A percentile compares a stretch with the other conserved stretches of the same genome.
Conservation (phyloP, 2,888 invertebrate genomes). For the Caenorhabditis zanzibari region DNA sequence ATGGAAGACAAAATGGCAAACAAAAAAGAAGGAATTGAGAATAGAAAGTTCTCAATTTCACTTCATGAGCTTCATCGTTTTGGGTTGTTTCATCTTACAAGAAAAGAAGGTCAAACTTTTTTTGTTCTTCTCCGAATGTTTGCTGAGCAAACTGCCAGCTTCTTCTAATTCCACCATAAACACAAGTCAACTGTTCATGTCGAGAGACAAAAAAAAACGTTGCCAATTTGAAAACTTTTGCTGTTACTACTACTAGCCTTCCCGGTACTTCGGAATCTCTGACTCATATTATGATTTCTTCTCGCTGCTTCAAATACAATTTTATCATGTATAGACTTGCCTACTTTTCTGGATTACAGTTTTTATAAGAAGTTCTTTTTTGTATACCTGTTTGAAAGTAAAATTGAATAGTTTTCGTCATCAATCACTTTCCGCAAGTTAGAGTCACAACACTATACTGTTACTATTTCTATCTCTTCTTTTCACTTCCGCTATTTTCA, state of each 20-base stretch:
- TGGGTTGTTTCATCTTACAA: slow-evolving; percentile 2
- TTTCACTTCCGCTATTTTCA: slow-evolving; percentile 31
- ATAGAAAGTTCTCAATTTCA: slow-evolving; percentile 57
- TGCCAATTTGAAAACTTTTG: neutral
- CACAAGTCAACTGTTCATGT: slow-evolving; percentile 47
- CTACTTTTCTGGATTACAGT: slow-evolving; percentile 29
- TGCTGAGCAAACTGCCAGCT: slow-evolving; percentile 65
- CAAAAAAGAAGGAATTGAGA: slow-evolving; percentile 22
- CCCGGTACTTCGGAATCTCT: slow-evolving; percentile 18
- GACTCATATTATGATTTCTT: slow-evolving; percentile 35
- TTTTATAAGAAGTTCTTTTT: neutral
- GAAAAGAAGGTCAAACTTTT: slow-evolving; percentile 64
- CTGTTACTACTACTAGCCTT: slow-evolving; percentile 7
- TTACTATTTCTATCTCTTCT: slow-evolving; percentile 37
- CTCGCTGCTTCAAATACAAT: slow-evolving; percentile 12
- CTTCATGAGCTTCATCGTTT: slow-evolving; percentile 28
- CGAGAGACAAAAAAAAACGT: slow-evolving; percentile 4
- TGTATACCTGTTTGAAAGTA: slow-evolving; percentile 27
- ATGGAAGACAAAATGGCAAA: slow-evolving; percentile 15
- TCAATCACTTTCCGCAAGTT: slow-evolving; percentile 56
- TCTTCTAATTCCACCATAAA: slow-evolving; percentile 64
- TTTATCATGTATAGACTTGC: slow-evolving; percentile 6
- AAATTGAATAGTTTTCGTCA: slow-evolving; percentile 48
- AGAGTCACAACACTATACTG: slow-evolving; percentile 32
- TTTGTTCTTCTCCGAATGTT: slow-evolving; percentile 61